phyloP scores from a whole-genome alignment of 2,797 vertebrate species.

The Cossypha heuglini region DNA sequence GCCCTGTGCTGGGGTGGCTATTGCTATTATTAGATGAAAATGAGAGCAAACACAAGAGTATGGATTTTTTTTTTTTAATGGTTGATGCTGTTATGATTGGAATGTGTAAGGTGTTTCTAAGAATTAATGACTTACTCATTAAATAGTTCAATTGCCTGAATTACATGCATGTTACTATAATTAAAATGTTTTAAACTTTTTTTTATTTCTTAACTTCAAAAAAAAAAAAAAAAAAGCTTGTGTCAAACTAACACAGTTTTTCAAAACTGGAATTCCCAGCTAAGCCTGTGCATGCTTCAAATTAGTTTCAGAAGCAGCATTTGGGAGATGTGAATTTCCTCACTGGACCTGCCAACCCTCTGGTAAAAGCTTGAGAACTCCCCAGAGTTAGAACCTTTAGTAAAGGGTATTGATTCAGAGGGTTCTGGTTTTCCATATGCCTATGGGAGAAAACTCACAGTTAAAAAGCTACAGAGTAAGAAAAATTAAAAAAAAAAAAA shows the following conservation, averaged over 20 bases:
- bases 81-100: neutral
- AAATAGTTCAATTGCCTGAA: neutral
- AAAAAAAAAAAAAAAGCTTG: neutral
- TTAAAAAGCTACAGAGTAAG: neutral
- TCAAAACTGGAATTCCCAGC: neutral
- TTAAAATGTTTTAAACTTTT: neutral
- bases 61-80: neutral
- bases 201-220: neutral
- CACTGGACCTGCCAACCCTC: neutral
- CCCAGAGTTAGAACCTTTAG: neutral
- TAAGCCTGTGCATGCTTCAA: neutral
- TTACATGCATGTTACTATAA: neutral
- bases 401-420: neutral
- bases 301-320: neutral
- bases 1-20: neutral
- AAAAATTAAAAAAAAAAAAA: neutral
- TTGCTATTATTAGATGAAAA: neutral
- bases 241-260: neutral
- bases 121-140: neutral
- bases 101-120: neutral
- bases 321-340: neutral
- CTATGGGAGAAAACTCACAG: neutral
- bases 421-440: neutral
- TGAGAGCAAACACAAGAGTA: neutral
- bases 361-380: neutral